Evolutionary conservation across 1,140 invertebrate genomes (phyloP).

Genomic region (Prorops nasuta): DNA sequence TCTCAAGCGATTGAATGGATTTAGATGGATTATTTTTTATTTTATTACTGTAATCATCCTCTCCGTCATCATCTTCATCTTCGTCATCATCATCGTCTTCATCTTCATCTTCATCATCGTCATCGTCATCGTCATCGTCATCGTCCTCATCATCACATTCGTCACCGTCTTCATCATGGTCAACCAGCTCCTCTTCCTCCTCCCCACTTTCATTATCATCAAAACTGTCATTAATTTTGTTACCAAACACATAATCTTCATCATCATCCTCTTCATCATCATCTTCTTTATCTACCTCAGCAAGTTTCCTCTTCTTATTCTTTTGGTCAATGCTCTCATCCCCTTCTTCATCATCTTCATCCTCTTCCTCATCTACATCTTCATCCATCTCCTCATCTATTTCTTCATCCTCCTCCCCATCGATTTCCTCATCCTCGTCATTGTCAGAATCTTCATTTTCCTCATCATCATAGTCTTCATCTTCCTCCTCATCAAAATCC

Average conservation of each 20-base stretch:
- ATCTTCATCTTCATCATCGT: not conserved
- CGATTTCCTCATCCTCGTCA: constrained; percentile 13
- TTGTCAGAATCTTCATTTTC: constrained; percentile 5
- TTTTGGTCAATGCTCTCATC: constrained; percentile 20
- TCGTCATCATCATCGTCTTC: constrained; percentile 5
- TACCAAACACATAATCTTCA: constrained; percentile 37
- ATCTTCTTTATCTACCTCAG: constrained; percentile 33
- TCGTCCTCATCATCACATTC: constrained; percentile 6
- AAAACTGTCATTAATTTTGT: too few species aligned
- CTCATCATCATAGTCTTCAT: constrained; percentile 7
- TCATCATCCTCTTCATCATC: constrained; percentile 35
- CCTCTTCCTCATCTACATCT: constrained; percentile 2
- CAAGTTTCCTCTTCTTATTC: constrained; percentile 25
- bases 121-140: constrained; percentile 11
- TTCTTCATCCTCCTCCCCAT: constrained; percentile 3
- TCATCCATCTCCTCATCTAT: constrained; percentile 1
- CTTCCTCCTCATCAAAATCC: constrained; percentile 13
- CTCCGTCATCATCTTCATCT: constrained; percentile 5
- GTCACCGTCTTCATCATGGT: constrained; percentile 1
- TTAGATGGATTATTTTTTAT: constrained; percentile 11
- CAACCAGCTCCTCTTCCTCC: constrained; percentile 51
- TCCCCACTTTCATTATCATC: constrained; percentile 47
- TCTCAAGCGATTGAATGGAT: too few species aligned
- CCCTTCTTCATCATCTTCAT: constrained; percentile 27
- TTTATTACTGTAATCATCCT: constrained; percentile 21